These are phyloP conservation scores for Athalia cordata DNA, from an alignment of 2,888 invertebrate genomes.

Conservation along the genomic window DNA sequence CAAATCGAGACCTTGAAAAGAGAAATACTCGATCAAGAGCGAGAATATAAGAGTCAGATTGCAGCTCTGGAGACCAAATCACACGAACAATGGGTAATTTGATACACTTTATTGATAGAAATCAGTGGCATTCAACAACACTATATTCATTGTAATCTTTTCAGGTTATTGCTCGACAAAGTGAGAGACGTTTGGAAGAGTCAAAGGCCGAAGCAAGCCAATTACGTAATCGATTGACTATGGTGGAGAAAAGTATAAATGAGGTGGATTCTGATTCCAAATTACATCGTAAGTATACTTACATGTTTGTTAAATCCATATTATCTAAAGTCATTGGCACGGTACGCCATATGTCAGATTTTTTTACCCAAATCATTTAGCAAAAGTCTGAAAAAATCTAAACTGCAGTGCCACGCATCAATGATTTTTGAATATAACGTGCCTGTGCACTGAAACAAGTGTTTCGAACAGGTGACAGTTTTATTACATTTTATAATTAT, in stretches of 20 bases:
- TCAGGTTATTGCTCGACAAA: constrained; percentile 85
- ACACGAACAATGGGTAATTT: constrained; percentile 86
- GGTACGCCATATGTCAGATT: not conserved
- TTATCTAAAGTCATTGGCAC: not conserved
- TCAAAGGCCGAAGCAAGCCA: constrained; percentile 83
- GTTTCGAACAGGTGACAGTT: not conserved
- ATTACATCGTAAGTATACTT: constrained; percentile 74
- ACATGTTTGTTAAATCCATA: constrained; percentile 3
- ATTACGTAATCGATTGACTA: constrained; percentile 78
- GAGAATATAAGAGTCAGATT: constrained; percentile 81
- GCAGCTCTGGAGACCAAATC: constrained; percentile 88
- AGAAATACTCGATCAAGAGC: constrained; percentile 91
- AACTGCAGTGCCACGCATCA: not conserved
- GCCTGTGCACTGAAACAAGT: not conserved
- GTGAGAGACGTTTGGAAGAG: constrained; percentile 89
- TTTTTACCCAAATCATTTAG: not conserved
- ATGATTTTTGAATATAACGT: not conserved
- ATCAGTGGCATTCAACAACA: constrained; percentile 14
- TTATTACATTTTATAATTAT: not conserved
- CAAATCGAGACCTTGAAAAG: constrained; percentile 84
- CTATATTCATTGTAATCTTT: constrained; percentile 44
- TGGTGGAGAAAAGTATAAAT: constrained; percentile 75
- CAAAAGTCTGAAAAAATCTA: too few species aligned
- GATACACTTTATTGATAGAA: constrained; percentile 49
- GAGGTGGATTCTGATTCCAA: constrained; percentile 73